Evolutionary conservation across 2,888 invertebrate genomes (phyloP).

Genomic region (Leucophenga montana): DNA sequence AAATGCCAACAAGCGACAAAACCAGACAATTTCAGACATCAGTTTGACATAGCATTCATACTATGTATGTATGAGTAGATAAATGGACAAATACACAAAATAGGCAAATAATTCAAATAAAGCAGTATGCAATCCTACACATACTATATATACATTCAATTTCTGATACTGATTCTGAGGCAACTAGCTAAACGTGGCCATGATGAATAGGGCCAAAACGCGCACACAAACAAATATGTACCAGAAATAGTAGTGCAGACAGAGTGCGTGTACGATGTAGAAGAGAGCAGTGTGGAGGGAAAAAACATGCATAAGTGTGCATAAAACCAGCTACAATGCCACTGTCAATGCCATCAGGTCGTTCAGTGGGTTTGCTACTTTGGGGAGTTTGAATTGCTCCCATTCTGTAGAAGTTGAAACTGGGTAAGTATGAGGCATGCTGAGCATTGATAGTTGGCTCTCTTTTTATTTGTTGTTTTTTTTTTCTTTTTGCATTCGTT

Average conservation of each 20-base stretch:
- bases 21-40: conserved; percentile 13
- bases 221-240: conserved; percentile 10
- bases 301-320: neutral
- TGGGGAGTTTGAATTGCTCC: neutral
- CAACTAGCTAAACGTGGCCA: conserved; percentile 11
- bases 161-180: too few relatives aligned
- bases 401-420: conserved; percentile 15
- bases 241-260: conserved; percentile 14
- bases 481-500: neutral
- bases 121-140: conserved; percentile 13
- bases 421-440: conserved; percentile 28
- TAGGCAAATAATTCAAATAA: conserved; percentile 21
- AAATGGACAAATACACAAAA: conserved; percentile 13
- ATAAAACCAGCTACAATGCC: conserved; percentile 39
- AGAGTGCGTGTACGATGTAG: too few relatives aligned
- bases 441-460: neutral
- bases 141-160: too few relatives aligned
- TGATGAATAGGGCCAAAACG: conserved; percentile 12
- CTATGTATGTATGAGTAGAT: neutral
- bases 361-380: conserved; percentile 22
- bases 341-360: conserved; percentile 50
- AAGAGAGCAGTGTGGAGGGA: conserved; percentile 17
- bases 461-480: conserved; percentile 1
- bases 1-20: conserved; percentile 9
- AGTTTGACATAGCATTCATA: neutral